Conservation (phyloP, 2,888 invertebrate genomes). For the Atrina japonica region DNA sequence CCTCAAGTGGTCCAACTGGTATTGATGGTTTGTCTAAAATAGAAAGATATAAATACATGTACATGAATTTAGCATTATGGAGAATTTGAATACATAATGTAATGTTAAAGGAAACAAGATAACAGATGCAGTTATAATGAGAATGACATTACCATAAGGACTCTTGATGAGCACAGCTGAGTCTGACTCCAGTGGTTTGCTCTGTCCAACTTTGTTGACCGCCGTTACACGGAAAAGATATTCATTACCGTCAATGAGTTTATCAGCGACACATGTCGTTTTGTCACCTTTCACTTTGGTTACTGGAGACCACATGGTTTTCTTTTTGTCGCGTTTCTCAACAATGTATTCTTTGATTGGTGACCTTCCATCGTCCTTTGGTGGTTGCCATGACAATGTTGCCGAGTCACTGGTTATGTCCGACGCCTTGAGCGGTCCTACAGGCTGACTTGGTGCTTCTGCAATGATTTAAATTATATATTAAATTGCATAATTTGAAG, state of each 20-base stretch:
- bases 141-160: constrained; percentile 73
- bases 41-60: constrained; percentile 30
- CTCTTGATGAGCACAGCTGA: constrained; percentile 70
- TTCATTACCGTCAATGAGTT: constrained; percentile 81
- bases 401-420: constrained; percentile 70
- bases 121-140: too few relatives aligned
- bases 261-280: constrained; percentile 71
- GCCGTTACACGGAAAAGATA: constrained; percentile 78
- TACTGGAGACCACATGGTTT: constrained; percentile 87
- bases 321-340: constrained; percentile 74
- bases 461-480: constrained; percentile 6
- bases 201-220: constrained; percentile 75
- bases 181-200: constrained; percentile 71
- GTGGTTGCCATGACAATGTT: constrained; percentile 83
- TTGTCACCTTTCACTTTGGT: constrained; percentile 89
- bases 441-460: constrained; percentile 54
- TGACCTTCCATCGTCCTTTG: constrained; percentile 93
- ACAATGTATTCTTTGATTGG: constrained; percentile 81
- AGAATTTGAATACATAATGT: neutral
- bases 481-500: neutral
- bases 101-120: too few relatives aligned
- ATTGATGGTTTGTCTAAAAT: constrained; percentile 94
- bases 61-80: neutral
- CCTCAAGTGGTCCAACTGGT: constrained; percentile 90
- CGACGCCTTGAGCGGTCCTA: constrained; percentile 71